phyloP scores from a whole-genome alignment of 2,888 invertebrate species.

The Polymixis flavicincta region DNA sequence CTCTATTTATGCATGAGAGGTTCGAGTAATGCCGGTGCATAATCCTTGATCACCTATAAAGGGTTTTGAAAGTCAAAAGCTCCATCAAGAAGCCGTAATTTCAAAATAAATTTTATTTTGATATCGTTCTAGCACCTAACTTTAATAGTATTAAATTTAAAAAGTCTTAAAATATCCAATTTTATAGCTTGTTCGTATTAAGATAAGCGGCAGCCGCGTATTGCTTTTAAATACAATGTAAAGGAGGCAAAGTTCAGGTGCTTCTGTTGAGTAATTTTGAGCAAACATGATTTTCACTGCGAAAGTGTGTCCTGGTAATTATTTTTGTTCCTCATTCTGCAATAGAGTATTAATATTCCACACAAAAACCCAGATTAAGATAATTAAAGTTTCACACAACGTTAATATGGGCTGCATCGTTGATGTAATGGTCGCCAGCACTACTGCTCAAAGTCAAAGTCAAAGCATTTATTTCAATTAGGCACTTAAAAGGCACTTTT shows the following conservation, averaged over 20 bases:
- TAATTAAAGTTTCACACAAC: not conserved
- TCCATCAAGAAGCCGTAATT: conserved; percentile 22
- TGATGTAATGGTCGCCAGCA: not conserved
- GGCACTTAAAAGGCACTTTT: too few species aligned
- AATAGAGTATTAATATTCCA: not conserved
- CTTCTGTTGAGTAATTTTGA: not conserved
- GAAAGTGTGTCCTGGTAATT: not conserved
- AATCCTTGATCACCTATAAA: conserved; percentile 18
- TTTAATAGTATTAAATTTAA: not conserved
- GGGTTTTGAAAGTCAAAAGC: conserved; percentile 28
- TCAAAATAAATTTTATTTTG: conserved; percentile 9
- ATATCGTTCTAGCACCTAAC: not conserved
- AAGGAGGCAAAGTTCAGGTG: not conserved
- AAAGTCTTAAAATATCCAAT: not conserved
- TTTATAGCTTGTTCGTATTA: conserved; percentile 3
- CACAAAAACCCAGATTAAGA: not conserved
- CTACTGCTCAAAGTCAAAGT: too few species aligned
- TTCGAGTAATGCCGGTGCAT: conserved; percentile 45
- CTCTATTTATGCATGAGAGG: conserved; percentile 36
- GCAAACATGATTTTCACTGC: not conserved
- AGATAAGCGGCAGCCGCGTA: not conserved
- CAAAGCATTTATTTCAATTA: too few species aligned
- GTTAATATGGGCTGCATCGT: not conserved
- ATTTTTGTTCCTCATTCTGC: not conserved
- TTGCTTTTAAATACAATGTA: not conserved